phyloP scores from a whole-genome alignment of 2,797 vertebrate genomes.

The Crocidura indochinensis region DNA sequence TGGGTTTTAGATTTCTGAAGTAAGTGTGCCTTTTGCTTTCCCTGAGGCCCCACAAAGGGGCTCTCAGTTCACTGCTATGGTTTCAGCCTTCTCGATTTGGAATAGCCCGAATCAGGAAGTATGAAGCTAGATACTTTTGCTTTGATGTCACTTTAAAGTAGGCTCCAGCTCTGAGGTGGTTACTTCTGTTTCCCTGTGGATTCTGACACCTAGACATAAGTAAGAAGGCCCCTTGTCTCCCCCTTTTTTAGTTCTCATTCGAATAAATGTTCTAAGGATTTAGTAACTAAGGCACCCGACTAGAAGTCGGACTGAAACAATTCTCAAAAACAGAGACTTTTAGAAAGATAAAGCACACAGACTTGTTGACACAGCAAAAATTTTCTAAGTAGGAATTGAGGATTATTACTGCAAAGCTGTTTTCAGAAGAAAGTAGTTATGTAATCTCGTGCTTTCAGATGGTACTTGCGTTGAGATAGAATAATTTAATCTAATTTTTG shows the following conservation, averaged over 20 bases:
- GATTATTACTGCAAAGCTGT: neutral
- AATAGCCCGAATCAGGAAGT: neutral
- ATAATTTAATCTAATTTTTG: neutral
- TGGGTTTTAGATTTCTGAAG: conserved; percentile 57
- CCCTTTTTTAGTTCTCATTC: conserved; percentile 8
- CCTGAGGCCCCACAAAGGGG: neutral
- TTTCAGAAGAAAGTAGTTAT: conserved; percentile 37
- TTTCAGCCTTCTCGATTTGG: neutral
- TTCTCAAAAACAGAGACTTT: neutral
- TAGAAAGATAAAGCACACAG: neutral
- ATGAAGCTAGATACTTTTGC: neutral
- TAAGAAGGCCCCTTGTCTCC: neutral
- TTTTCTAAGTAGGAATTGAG: conserved; percentile 2
- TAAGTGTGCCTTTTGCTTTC: neutral
- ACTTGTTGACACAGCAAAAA: neutral
- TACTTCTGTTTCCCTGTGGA: conserved; percentile 45
- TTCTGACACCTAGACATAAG: conserved; percentile 30
- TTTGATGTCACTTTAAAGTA: conserved; percentile 49
- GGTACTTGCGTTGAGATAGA: neutral
- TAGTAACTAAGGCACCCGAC: conserved; percentile 46
- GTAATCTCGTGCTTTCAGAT: neutral
- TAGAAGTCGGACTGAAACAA: neutral
- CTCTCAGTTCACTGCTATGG: neutral
- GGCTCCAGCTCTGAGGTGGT: conserved; percentile 4
- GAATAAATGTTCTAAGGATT: neutral